These are phyloP conservation scores for Ditylenchus dipsaci DNA, from an alignment of 1,140 invertebrate genomes.

Conservation along the genomic window DNA sequence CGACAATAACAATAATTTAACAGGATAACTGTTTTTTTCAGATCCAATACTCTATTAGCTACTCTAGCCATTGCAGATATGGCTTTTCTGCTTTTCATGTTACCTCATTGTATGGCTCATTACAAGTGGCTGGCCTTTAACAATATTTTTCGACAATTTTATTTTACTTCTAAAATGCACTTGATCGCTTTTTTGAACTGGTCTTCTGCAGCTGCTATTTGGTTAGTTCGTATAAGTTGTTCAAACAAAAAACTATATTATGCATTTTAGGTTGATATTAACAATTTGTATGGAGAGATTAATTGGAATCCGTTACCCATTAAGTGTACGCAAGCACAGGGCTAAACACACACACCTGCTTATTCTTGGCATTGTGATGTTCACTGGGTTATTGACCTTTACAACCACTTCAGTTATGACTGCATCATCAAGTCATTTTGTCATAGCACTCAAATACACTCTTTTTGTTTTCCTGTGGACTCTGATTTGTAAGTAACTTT, in stretches of 20 bases:
- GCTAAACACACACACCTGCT: conserved; percentile 14
- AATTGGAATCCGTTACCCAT: conserved; percentile 13
- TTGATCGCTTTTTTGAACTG: conserved; percentile 23
- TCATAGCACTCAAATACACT: conserved; percentile 30
- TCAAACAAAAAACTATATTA: no score
- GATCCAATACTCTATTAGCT: conserved; percentile 29
- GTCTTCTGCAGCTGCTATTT: conserved; percentile 10
- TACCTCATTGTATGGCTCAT: conserved; percentile 31
- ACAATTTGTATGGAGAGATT: conserved; percentile 32
- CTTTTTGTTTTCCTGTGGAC: conserved; percentile 27
- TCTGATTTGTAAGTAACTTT: conserved; percentile 11
- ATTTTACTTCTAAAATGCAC: conserved; percentile 33
- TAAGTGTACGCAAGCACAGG: conserved; percentile 20
- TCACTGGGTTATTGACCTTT: conserved; percentile 28
- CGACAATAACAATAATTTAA: no score
- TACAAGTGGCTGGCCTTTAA: conserved; percentile 19
- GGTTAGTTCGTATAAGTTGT: not conserved
- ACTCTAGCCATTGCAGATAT: conserved; percentile 18
- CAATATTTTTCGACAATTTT: conserved; percentile 21
- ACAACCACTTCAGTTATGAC: conserved; percentile 27
- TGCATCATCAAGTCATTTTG: conserved; percentile 28
- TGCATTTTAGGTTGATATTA: conserved; percentile 29
- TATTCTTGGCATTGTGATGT: conserved; percentile 1
- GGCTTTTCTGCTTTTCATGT: conserved; percentile 26
- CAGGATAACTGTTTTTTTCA: not conserved